Evolutionary conservation across 2,888 invertebrate genomes (phyloP).

Genomic region (Apodemia mormo): DNA sequence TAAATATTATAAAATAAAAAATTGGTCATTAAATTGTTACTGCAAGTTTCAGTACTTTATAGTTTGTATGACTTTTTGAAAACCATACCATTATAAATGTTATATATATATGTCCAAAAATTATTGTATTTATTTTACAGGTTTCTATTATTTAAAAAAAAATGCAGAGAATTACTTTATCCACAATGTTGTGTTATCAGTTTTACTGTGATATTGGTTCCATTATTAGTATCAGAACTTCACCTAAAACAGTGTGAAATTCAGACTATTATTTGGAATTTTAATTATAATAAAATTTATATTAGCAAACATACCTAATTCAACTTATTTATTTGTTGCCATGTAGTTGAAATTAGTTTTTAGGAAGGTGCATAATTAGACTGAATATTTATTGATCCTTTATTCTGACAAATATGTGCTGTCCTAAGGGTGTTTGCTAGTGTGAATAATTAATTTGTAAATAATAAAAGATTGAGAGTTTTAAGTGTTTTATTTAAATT

Average conservation of each 20-base stretch:
- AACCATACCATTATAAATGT: too few relatives aligned
- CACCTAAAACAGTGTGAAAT: slow-evolving; percentile 49
- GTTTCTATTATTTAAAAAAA: too few relatives aligned
- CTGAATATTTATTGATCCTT: slow-evolving; percentile 36
- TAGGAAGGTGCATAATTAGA: not conserved
- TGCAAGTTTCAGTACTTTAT: too few relatives aligned
- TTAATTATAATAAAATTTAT: slow-evolving; percentile 27
- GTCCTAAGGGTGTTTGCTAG: slow-evolving; percentile 40
- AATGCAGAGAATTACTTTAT: not conserved
- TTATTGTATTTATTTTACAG: too few relatives aligned
- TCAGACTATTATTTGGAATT: slow-evolving; percentile 28
- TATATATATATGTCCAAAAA: too few relatives aligned
- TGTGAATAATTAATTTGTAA: slow-evolving; percentile 29
- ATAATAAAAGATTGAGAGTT: slow-evolving; percentile 16
- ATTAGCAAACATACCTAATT: slow-evolving; percentile 40
- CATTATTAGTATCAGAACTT: slow-evolving; percentile 64
- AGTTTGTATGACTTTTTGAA: too few relatives aligned
- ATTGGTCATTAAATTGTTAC: too few relatives aligned
- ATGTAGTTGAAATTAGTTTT: slow-evolving; percentile 49
- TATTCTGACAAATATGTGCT: slow-evolving; percentile 49
- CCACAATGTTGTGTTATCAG: slow-evolving; percentile 51
- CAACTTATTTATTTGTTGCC: slow-evolving; percentile 71
- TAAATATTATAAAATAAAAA: too few relatives aligned
- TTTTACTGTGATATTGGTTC: slow-evolving; percentile 73
- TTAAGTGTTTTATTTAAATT: too few relatives aligned